Evolutionary conservation across 2,888 invertebrate genomes (phyloP), one percentile per base, ranked within the genome.

Genomic region (Blastobasis lacticolella): DNA sequence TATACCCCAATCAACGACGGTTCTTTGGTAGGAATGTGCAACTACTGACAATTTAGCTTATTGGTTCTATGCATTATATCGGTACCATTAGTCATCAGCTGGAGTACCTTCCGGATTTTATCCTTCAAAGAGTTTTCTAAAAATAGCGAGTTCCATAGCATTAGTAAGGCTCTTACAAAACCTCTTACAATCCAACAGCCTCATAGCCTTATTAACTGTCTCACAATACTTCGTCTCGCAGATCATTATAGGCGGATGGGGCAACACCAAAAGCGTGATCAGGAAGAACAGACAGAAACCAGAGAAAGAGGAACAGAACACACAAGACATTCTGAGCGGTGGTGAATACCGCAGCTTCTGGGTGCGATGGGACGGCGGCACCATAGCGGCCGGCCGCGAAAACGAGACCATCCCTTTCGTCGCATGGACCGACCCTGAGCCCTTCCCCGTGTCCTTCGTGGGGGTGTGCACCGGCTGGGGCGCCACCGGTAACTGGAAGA

Each of bases 401-500:
- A 91, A 92, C 40, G 92, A 94, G 67, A 87, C 89, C 9, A 90
- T 90, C 7, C 93, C 95, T 0, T 94, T 96, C 81, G 75, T 96
- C 59, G 90, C 91, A 8, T 94, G 92, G 89, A 81, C 90, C 38
- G 94, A 95, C 68, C 91, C 92, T 1, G 90, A 93, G 58, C 90
- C 92, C 5, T 91, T 94, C 74, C 90, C 90, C 8, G 90, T 96
- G 52, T 90, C 90, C 56, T 93, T 92, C 75, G 92, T 94, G 46
- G 96, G 95, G 46, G 91, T 95, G 38, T 94, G 95, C 81, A 96
- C 96, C 46, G 95, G 95, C 48, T 96, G 95, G 94, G 96, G 96
- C 10, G 94, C 95, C 8, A 87, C 82, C 50, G 96, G 96, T 41
- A 90, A 92, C 45, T 96, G 96, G 96, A 88, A 93, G 58, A 90